Base-by-base conservation (phyloP, 1,140 invertebrate species). In the Zaprionus ornatus region DNA sequence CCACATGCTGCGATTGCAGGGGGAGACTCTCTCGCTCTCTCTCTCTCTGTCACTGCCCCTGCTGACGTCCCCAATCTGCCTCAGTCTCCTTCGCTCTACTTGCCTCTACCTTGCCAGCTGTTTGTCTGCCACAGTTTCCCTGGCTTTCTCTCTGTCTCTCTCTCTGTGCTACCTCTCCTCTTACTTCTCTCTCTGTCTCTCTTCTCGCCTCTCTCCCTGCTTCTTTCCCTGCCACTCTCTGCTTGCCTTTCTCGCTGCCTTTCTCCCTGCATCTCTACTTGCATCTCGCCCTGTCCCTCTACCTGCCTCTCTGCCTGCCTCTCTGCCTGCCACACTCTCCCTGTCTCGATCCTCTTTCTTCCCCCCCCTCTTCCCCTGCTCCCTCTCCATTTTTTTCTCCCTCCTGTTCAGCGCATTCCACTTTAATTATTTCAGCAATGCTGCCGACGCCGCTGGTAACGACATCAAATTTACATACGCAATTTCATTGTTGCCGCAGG, bases 401-500 rank as follows among this genome's bases (percentile, higher is more conserved):
- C 21, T 29, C 13, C 19, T 32, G 27, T 45, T 12, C 29, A 55
- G 71, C 80, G 81, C 81, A 90, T 85, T 85, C 81, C 76, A 90
- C 85, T 90, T 90, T 90, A 90, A 90, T 90, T 90, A 90, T 90
- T 90, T 90, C 85, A 90, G 79, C 81, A 77, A 90, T 85, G 83
- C 82, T 65, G 78, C 78, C 63, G 72, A 72, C 71, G 80, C 82
- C 80, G 62, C 52, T 83, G 84, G 84, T 88, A 88, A 88, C 85
- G 84, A 88, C 84, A 88, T 88, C 67, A 90, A 90, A 90, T 90
- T 90, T 90, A 90, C 85, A 90, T 90, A 90, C 85, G 85, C 85
- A 90, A 90, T 90, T 90, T 90, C 81, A 90, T 90, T 90, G 85
- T 90, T 90, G 85, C 85, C 85, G 81, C 81, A 75, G 81, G 85